Evolutionary conservation across 2,113 vertebrate species (phyloP), one percentile per base, ranked within the genome.

Genomic region (Girardinichthys multiradiatus): DNA sequence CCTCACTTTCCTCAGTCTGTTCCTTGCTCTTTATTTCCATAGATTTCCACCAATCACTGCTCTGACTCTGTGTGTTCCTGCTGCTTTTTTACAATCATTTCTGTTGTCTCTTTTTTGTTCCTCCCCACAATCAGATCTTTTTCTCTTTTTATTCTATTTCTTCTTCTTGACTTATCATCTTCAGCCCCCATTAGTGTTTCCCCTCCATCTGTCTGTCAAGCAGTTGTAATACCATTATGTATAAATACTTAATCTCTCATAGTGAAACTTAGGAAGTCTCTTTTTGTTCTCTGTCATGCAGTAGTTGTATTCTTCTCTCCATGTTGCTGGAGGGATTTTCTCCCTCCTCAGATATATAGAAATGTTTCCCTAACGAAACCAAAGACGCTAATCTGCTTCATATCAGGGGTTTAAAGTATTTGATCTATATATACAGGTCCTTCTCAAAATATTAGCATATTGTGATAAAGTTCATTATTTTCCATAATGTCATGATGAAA

Each of bases 201-300:
- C 74, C 62, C 69, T 82, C 80, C 51, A 21, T 75, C 58, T 81
- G 83, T 78, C 80, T 80, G 73, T 85, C 82, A 70, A 90, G 86
- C 89, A 76, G 31, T 66, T 66, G 30, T 89, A 88, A 92, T 67
- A 4, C 54, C 76, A 58, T 89, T 80, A 80, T 76, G 86, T 91
- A 87, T 91, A 89, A 91, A 90, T 90, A 89, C 71, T 61, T 76
- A 76, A 37, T 74, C 64, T 76, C 70, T 62, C 33, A 12, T 72
- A 80, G 64, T 82, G 70, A 74, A 19, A 74, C 37, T 27, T 51
- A 78, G 82, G 77, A 85, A 60, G 59, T 70, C 58, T 83, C 27
- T 54, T 63, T 11, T 70, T 42, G 0, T 64, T n/a, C n/a, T n/a
- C n/a, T n/a, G n/a, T n/a, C n/a, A n/a, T n/a, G n/a, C n/a, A n/a